Evolutionary conservation across 2,888 invertebrate genomes (phyloP).

Genomic region (Morpho deidamia): DNA sequence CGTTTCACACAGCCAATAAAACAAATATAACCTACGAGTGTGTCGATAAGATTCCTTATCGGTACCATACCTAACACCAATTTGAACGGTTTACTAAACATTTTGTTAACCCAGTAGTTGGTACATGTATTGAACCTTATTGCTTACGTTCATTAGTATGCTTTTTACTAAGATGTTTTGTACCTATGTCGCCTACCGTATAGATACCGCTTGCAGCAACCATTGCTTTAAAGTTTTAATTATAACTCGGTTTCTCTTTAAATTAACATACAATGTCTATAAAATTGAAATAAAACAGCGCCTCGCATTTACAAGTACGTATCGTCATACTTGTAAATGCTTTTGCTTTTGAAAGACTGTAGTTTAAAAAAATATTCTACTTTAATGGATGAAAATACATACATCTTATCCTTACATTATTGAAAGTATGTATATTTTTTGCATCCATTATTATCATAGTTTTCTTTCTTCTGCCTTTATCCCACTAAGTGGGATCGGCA

Average conservation of each 20-base stretch:
- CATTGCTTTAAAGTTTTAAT: constrained; percentile 26
- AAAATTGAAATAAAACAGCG: constrained; percentile 7
- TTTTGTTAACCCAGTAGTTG: constrained; percentile 12
- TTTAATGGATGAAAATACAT: no score
- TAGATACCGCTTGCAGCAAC: constrained; percentile 26
- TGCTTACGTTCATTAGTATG: neutral
- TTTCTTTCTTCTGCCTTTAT: no score
- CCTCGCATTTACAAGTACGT: neutral
- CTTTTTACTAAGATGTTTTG: neutral
- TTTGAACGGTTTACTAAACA: constrained; percentile 39
- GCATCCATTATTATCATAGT: no score
- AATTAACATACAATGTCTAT: constrained; percentile 37
- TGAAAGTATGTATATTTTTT: no score
- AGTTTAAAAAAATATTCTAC: no score
- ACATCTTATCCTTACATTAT: no score
- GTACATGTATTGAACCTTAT: constrained; percentile 1
- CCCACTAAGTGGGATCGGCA: no score
- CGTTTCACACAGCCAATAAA: constrained; percentile 23
- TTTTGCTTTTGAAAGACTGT: neutral
- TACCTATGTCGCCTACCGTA: constrained; percentile 3
- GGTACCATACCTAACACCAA: constrained; percentile 42
- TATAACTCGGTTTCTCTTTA: constrained; percentile 31
- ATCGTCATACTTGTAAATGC: no score
- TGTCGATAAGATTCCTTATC: constrained; percentile 48
- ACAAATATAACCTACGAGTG: constrained; percentile 24